A percentile compares a stretch with the other conserved stretches of the same genome.
These are phyloP conservation scores for Thymelicus acteon DNA, from an alignment of 2,888 invertebrate species.

Conservation along the genomic window DNA sequence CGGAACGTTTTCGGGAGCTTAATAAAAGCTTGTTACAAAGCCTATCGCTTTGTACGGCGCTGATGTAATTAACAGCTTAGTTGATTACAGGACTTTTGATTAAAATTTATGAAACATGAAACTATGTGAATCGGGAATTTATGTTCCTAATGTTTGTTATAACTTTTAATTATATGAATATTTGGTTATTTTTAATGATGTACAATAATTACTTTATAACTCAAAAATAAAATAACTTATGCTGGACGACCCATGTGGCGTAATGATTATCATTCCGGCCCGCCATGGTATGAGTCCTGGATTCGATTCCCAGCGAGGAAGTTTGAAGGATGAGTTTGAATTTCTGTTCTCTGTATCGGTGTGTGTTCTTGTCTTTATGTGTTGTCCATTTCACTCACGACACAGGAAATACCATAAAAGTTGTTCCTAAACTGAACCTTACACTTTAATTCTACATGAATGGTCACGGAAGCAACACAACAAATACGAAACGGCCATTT, in stretches of 20 bases:
- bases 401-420: too few species aligned
- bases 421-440: too few species aligned
- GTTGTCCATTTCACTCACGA: too few species aligned
- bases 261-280: too few species aligned
- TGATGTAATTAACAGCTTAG: conserved; percentile 31
- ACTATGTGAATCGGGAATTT: conserved; percentile 3
- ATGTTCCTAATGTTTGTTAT: not conserved
- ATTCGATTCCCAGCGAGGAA: too few species aligned
- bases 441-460: not conserved
- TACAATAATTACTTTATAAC: not conserved
- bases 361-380: too few species aligned
- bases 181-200: not conserved
- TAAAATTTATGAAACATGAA: conserved; percentile 18
- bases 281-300: too few species aligned
- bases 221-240: too few species aligned
- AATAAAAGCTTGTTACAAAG: conserved; percentile 30
- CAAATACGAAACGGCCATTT: conserved; percentile 18
- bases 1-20: conserved; percentile 22
- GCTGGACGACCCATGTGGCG: too few species aligned
- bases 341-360: too few species aligned
- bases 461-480: not conserved
- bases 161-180: not conserved
- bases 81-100: conserved; percentile 29
- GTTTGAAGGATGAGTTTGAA: too few species aligned
- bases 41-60: conserved; percentile 25